Conservation (phyloP, 1,140 invertebrate species). For the Ectropis grisescens region DNA sequence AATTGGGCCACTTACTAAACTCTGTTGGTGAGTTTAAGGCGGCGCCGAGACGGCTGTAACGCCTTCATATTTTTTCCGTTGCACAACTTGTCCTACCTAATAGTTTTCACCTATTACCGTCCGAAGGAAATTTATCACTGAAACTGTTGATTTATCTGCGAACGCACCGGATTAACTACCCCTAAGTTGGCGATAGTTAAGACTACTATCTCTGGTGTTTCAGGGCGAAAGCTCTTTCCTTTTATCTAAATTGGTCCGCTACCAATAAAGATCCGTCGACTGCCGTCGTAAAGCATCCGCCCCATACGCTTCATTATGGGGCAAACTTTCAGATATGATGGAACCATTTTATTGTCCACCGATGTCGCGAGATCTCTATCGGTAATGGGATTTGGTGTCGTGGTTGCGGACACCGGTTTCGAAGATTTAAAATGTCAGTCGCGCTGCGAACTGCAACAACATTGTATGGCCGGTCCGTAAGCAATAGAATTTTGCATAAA, state of each 20-base stretch:
- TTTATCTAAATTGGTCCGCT: conserved; percentile 69
- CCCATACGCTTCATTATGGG: conserved; percentile 70
- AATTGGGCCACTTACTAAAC: too few species aligned
- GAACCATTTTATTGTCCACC: conserved; percentile 67
- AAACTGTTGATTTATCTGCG: conserved; percentile 64
- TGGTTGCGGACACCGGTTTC: conserved; percentile 15
- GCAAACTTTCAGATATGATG: conserved; percentile 69
- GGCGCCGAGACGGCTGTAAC: conserved; percentile 22
- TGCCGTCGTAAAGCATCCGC: conserved; percentile 65
- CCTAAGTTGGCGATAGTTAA: conserved; percentile 70
- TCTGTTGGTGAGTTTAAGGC: too few species aligned
- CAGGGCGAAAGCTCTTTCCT: conserved; percentile 64
- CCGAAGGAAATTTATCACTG: conserved; percentile 58
- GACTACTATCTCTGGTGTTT: conserved; percentile 65
- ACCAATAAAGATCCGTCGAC: conserved; percentile 67
- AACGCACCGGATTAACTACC: conserved; percentile 61
- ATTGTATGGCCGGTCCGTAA: conserved; percentile 9
- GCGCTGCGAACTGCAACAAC: conserved; percentile 18
- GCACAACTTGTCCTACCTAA: conserved; percentile 58
- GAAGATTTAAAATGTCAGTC: conserved; percentile 19
- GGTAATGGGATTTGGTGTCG: conserved; percentile 52
- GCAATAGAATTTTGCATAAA: conserved; percentile 12
- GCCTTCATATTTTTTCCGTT: conserved; percentile 55
- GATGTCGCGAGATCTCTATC: conserved; percentile 65
- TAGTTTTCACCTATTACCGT: conserved; percentile 68